Evolutionary conservation across 2,888 invertebrate genomes (phyloP).

Genomic region (Pristionchus arcanus): DNA sequence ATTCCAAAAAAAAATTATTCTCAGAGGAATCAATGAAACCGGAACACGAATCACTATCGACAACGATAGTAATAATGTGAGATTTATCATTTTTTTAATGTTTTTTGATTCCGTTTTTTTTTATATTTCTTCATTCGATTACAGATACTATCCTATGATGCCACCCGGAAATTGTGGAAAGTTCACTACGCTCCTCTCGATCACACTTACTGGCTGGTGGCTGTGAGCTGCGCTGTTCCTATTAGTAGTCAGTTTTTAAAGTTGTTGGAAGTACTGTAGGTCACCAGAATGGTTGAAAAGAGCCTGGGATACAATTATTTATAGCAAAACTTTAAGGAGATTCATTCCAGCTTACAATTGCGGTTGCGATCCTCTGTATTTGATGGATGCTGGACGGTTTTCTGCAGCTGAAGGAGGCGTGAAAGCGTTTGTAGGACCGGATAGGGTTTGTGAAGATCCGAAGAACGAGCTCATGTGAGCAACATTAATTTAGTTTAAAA

Average conservation of each 20-base stretch:
- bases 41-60: background rate
- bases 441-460: background rate
- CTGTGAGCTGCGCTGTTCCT: background rate
- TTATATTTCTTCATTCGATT: too few relatives aligned
- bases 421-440: background rate
- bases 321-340: too few relatives aligned
- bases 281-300: too few relatives aligned
- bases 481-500: too few relatives aligned
- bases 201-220: background rate
- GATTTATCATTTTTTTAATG: background rate
- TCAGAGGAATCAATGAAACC: slow-evolving; percentile 5
- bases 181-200: background rate
- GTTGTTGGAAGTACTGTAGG: too few relatives aligned
- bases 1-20: too few relatives aligned
- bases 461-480: too few relatives aligned
- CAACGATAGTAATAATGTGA: background rate
- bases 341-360: background rate
- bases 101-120: too few relatives aligned
- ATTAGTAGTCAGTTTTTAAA: background rate
- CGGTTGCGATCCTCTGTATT: background rate
- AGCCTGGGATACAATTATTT: too few relatives aligned
- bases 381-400: background rate
- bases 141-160: background rate
- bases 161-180: background rate
- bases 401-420: background rate